Base-by-base conservation (phyloP, 2,888 invertebrate genomes). In the Torymus aiolomorphi region DNA sequence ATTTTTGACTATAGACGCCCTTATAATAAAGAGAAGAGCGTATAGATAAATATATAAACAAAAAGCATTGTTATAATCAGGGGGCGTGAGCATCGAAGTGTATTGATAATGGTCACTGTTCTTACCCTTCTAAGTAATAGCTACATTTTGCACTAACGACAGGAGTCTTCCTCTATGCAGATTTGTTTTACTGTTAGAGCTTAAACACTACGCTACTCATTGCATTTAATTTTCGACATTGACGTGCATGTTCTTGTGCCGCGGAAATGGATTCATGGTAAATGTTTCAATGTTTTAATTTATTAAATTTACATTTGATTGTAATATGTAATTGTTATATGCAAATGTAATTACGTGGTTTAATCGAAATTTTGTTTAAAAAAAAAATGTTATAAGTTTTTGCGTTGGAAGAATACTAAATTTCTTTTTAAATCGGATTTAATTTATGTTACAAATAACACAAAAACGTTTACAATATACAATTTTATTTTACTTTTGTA, bases 131-230 rank as follows among this genome's bases (percentile, higher is more conserved):
- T 14, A 16, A 71, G 16, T 24, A 75, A 61, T 66, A 67, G 56
- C n/a, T 42, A 51, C 20, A 63, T 57, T 66, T 63, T 76, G 62
- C 57, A 73, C 16, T 2, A 59, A 16, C 14, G 24, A 59, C 57
- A 20, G 42, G 42, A 66, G 77, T 80, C 80, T 80, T 80, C 80
- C 80, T 70, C 2, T 65, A 61, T 20, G 18, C 14, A 16, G 20
- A 74, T 18, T 72, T n/a, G 13, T 20, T 31, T 59, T 16, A 72
- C n/a, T 62, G 49, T 13, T 16, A 18, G 57, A 59, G 56, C 51
- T 20, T 69, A 10, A 20, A 42, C n/a, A n/a, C 20, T 71, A 59
- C 52, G 31, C 16, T 71, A 59, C 52, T 52, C 16, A 63, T n/a
- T 67, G 78, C 78, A 73, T 69, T 73, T 78, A 67, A 57, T 65